A percentile compares a stretch with the other conserved stretches of the same genome.
phyloP scores from a whole-genome alignment of 2,113 vertebrate species.

The Laterallus jamaicensis region DNA sequence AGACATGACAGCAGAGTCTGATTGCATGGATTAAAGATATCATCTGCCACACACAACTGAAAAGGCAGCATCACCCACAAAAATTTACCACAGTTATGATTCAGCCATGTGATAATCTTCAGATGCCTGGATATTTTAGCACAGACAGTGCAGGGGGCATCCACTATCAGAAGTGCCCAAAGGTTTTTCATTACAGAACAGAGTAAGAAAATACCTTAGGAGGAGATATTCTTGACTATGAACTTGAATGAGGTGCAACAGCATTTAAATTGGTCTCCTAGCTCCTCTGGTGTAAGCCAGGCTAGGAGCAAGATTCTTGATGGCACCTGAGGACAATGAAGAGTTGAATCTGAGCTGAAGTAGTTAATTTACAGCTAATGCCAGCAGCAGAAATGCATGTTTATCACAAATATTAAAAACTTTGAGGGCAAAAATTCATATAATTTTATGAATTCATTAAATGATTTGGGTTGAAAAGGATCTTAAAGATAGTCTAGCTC shows the following conservation, averaged over 20 bases:
- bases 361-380: background rate
- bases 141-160: background rate
- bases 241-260: background rate
- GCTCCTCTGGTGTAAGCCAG: background rate
- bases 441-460: no score
- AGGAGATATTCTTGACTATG: background rate
- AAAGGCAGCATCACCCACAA: background rate
- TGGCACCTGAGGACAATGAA: background rate
- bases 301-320: background rate
- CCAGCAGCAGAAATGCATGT: background rate
- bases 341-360: background rate
- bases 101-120: background rate
- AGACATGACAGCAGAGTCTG: background rate
- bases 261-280: background rate
- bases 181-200: background rate
- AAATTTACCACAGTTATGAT: background rate
- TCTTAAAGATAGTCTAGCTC: no score
- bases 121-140: background rate
- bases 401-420: background rate
- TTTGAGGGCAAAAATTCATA: background rate
- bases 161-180: background rate
- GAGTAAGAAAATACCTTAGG: background rate
- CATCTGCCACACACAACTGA: background rate
- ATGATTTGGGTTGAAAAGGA: no score
- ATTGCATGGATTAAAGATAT: background rate